Evolutionary conservation across 2,113 vertebrate genomes (phyloP).

Genomic region (Rhea pennata): DNA sequence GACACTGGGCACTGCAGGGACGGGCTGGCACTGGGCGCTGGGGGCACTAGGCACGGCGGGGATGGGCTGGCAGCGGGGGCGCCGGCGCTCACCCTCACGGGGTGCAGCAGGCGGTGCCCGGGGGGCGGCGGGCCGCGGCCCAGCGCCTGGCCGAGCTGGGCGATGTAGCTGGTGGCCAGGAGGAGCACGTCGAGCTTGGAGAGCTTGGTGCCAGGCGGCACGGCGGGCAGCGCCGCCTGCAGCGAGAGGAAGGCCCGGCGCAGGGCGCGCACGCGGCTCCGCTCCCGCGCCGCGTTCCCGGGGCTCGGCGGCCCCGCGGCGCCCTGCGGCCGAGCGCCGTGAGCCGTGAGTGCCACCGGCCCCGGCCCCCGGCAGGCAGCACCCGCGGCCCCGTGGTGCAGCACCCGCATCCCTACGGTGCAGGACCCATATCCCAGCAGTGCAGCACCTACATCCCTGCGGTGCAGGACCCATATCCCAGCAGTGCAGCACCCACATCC

Average conservation of each 20-base stretch:
- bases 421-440: too few relatives aligned
- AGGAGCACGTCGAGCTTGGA: conserved; percentile 87
- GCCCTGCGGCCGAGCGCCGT: too few relatives aligned
- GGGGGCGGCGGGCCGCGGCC: conserved; percentile 67
- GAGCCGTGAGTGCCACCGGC: too few relatives aligned
- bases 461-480: too few relatives aligned
- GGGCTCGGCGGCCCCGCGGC: conserved; percentile 74
- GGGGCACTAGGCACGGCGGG: too few relatives aligned
- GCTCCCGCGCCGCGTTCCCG: conserved; percentile 81
- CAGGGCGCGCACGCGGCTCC: conserved; percentile 82
- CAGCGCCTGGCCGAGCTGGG: conserved; percentile 83
- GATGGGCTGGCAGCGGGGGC: too few relatives aligned
- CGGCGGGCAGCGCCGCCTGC: conserved; percentile 84
- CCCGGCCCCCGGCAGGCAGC: too few relatives aligned
- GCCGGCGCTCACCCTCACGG: conserved; percentile 81
- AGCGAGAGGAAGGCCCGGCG: conserved; percentile 86
- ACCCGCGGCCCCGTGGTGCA: too few relatives aligned
- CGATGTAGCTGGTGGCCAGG: conserved; percentile 88
- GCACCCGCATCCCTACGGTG: too few relatives aligned
- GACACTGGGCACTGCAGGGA: neutral
- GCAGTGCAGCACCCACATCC: too few relatives aligned
- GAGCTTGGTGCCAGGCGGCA: conserved; percentile 87
- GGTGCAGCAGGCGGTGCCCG: conserved; percentile 80
- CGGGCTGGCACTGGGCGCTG: neutral
- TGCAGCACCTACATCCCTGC: too few relatives aligned